Base-by-base conservation (phyloP, 2,888 invertebrate genomes). In the Eucera pruinosa region DNA sequence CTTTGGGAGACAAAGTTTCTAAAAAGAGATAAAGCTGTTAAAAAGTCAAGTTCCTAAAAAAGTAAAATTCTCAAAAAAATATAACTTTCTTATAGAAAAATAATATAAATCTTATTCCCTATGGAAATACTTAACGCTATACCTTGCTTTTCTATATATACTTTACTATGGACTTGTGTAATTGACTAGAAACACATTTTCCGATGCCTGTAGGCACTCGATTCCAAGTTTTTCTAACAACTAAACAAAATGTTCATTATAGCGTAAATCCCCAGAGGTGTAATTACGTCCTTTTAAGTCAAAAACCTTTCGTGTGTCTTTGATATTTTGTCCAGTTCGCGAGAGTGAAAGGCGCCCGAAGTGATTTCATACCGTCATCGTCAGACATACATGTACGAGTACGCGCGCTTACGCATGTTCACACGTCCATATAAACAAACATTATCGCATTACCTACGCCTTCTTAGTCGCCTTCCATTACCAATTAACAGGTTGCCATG, bases 381-480 rank as follows among this genome's bases (percentile, higher is more conserved):
- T 45, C 18, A n/a, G 15, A 27, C n/a, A n/a, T 43, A 54, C 39
- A 13, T 54, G 25, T 25, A 9, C 2, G n/a, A 15, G 50, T 52
- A 55, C 45, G 62, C 18, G 23, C 25, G 25, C 61, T 25, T 58
- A 33, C 58, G 50, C 58, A 64, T 72, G 67, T 67, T 65, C 68
- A 23, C 54, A 54, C 65, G 36, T 2, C 54, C 79, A 79, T 72
- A 78, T 72, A 65, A 64, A 69, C 64, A 57, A 72, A 68, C 54
- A 30, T 64, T 71, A 64, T 48, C 54, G 27, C 55, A 50, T 82
- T 82, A 69, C 55, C 50, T 69, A 82, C 84, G 71, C 65, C 36
- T 48, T 41, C 43, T 41, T 30, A 25, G 30, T 30, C 41, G 23
- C 9, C 27, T 9, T 48, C 55, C 60, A 77, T 69, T 55, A 18